These are phyloP conservation scores for Mico argentatus DNA, from an alignment of 2,797 vertebrate genomes.

Conservation along the genomic window DNA sequence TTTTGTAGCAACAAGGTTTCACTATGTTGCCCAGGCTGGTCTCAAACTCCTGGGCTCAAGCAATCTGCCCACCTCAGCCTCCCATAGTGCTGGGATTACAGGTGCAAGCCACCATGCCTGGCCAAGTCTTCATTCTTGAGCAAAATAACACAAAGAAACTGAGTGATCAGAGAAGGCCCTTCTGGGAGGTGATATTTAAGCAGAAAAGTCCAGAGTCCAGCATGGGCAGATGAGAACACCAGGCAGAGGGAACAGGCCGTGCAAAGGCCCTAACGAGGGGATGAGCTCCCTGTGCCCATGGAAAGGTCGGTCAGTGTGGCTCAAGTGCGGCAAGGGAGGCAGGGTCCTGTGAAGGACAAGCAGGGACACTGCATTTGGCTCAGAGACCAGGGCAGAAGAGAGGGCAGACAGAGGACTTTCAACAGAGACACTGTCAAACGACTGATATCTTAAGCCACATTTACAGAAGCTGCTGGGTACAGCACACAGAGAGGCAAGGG, in stretches of 20 bases:
- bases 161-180: background rate
- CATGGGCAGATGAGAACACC: background rate
- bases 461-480: background rate
- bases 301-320: background rate
- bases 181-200: background rate
- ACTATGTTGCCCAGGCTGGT: background rate
- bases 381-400: background rate
- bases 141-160: background rate
- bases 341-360: background rate
- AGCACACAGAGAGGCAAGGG: background rate
- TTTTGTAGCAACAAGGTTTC: background rate
- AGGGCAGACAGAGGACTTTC: background rate
- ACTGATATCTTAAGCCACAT: background rate
- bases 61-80: background rate
- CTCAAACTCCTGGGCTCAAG: background rate
- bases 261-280: background rate
- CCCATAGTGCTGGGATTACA: background rate
- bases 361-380: background rate
- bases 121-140: background rate
- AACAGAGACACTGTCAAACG: fast-evolving
- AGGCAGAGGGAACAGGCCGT: background rate
- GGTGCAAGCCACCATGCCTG: background rate
- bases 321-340: background rate
- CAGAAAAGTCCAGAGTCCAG: background rate
- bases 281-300: background rate